Evolutionary conservation across 2,797 vertebrate species (phyloP).

Genomic region (Lutjanus campechanus): DNA sequence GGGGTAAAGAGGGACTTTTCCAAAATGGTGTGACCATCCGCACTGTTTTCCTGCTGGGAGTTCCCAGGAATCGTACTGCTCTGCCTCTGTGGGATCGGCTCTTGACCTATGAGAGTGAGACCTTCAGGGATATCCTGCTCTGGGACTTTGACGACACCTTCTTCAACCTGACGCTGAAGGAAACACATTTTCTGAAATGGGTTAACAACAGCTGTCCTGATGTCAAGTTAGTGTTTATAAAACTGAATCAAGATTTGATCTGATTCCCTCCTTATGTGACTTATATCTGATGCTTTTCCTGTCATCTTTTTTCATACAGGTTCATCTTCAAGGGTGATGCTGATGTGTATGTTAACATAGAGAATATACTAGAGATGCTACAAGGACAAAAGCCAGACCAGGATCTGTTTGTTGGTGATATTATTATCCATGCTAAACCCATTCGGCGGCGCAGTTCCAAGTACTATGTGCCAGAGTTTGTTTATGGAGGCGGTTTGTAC

Average conservation of each 20-base stretch:
- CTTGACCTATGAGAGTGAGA: constrained; percentile 90
- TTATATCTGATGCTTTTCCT: background rate
- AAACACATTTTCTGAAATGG: constrained; percentile 97
- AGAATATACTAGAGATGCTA: constrained; percentile 95
- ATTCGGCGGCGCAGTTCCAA: constrained; percentile 92
- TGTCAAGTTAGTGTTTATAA: constrained; percentile 74
- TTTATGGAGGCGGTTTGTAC: constrained; percentile 92
- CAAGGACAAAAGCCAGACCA: constrained; percentile 73
- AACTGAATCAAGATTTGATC: background rate
- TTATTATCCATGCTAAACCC: constrained; percentile 93
- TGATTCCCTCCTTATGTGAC: background rate
- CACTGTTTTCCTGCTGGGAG: constrained; percentile 93
- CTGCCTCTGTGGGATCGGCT: constrained; percentile 91
- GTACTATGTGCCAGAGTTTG: constrained; percentile 93
- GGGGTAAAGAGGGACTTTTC: constrained; percentile 91
- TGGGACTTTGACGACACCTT: constrained; percentile 98
- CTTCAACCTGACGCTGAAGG: constrained; percentile 98
- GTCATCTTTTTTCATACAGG: constrained; percentile 48
- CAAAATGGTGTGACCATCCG: constrained; percentile 85
- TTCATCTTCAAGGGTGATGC: constrained; percentile 97
- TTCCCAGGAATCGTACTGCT: constrained; percentile 85
- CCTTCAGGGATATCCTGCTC: constrained; percentile 91
- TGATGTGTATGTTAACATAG: constrained; percentile 95
- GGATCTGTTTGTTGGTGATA: constrained; percentile 95
- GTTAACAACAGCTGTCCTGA: constrained; percentile 89